Base-by-base conservation (phyloP, 2,113 vertebrate genomes). In the Gambusia holbrooki region DNA sequence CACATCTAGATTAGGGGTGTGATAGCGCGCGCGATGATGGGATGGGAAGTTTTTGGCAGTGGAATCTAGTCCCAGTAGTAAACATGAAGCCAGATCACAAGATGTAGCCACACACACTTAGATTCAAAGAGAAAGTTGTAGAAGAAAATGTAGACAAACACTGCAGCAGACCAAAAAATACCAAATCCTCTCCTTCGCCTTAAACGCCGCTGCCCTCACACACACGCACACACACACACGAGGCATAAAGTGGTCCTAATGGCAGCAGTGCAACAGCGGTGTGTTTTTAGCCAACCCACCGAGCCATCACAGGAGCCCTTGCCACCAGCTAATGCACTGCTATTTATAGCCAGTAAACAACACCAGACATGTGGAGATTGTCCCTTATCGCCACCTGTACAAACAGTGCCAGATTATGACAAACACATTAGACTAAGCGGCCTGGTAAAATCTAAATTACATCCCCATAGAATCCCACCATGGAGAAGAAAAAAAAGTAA, bases 341-440 rank as follows among this genome's bases (percentile, higher is more conserved):
- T 89, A 92, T 90, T 90, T 88, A 87, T 89, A 87, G 80, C 35
- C 65, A 17, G 17, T 42, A 82, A 83, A 87, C 77, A 78, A 66
- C 71, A 80, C 69, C 42, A 62, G 77, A 88, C 78, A 66, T 35
- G 77, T 70, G 27, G 3, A 78, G 33, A 70, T 80, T 62, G 73
- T 87, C 77, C 45, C 66, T 70, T 61, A 85, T 84, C 33, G 0
- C 71, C 83, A 89, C 87, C 87, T 85, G 83, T 61, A 65, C 75
- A 89, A 84, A 81, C 8, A 79, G 15, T 76, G 48, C 19, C 73
- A 70, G 63, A 71, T 66, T 60, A 63, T 71, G 27, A 71, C 75
- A 77, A 77, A 68, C 62, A 42, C 64, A 77, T 82, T 30, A 71
- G 77, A 35, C 48, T 63, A 27, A 6, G 10, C 13, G 25, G 54